phyloP scores from a whole-genome alignment of 2,113 vertebrate species.

The Todiramphus saurophagus region DNA sequence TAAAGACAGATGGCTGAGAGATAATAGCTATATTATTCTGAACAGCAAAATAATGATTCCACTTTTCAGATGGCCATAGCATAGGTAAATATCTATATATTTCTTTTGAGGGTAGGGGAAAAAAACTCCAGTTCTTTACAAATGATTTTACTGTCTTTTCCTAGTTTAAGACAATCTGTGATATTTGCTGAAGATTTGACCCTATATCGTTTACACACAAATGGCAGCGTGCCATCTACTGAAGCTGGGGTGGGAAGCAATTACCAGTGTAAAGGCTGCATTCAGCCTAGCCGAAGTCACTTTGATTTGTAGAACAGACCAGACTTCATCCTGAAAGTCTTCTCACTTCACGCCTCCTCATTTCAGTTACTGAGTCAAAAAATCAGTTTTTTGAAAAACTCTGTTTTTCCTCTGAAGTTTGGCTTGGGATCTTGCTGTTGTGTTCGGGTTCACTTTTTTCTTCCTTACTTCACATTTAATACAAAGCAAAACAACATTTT shows the following conservation, averaged over 20 bases:
- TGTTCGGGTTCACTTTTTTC: not conserved
- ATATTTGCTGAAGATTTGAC: not conserved
- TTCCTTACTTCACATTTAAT: not conserved
- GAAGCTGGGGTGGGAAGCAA: not conserved
- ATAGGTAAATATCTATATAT: not conserved
- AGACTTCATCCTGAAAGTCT: not conserved
- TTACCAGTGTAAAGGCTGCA: not conserved
- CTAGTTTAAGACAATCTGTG: not conserved
- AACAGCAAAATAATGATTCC: not conserved
- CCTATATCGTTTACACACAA: not conserved
- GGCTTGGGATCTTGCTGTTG: not conserved
- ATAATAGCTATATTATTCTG: not conserved
- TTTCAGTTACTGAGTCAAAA: not conserved
- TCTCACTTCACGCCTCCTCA: not conserved
- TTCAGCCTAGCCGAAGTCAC: not conserved
- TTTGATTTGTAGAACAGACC: not conserved
- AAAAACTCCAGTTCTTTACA: not conserved
- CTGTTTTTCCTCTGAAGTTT: not conserved
- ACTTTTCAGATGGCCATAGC: not conserved
- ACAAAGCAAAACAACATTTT: not conserved
- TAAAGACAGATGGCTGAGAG: not conserved
- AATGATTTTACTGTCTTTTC: not conserved
- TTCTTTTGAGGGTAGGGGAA: not conserved
- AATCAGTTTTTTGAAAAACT: not conserved
- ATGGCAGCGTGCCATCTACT: not conserved